Conservation (phyloP, 2,113 vertebrate species). For the Anoura caudifer region DNA sequence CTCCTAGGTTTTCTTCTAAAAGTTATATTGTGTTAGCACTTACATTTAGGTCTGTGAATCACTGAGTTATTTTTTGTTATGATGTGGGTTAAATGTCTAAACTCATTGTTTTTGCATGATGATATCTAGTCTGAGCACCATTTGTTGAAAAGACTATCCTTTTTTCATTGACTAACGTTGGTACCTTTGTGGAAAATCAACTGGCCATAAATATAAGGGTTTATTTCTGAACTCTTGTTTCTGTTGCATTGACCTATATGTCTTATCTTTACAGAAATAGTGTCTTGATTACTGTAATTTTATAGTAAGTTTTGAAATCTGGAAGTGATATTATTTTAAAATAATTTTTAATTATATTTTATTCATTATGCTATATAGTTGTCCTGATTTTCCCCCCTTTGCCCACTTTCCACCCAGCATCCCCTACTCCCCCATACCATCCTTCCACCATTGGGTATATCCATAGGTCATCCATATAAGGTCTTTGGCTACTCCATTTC, state of each 20-base stretch:
- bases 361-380: no score
- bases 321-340: neutral
- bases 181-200: neutral
- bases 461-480: no score
- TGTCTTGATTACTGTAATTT: neutral
- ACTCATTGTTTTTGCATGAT: neutral
- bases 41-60: neutral
- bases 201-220: neutral
- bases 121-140: neutral
- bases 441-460: no score
- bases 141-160: neutral
- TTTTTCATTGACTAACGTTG: neutral
- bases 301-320: neutral
- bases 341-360: no score
- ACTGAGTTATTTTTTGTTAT: conserved; percentile 5
- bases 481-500: no score
- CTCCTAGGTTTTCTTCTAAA: neutral
- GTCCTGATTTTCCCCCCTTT: no score
- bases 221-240: neutral
- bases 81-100: neutral
- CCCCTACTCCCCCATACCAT: no score
- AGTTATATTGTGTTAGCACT: neutral
- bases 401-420: no score
- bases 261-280: neutral
- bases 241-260: neutral